A percentile compares a stretch with the other conserved stretches of the same genome.
Conservation (phyloP, 2,797 vertebrate species). For the Iguana delicatissima region DNA sequence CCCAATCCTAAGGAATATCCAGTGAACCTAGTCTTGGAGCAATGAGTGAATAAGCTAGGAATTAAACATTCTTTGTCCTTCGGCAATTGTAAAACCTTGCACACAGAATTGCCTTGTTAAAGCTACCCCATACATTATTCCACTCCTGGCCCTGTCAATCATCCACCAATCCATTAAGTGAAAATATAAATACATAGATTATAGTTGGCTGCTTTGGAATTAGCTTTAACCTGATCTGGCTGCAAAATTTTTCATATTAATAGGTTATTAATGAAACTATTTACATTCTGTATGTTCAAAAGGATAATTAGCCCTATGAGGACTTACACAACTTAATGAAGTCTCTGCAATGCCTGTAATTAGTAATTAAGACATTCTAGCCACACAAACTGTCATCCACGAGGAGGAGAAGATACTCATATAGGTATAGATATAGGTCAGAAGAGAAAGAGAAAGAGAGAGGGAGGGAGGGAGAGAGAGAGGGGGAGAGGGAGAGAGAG, state of each 20-base stretch:
- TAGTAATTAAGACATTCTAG: not conserved
- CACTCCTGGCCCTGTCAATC: not conserved
- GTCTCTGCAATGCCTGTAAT: slow-evolving; percentile 28
- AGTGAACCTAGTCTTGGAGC: not conserved
- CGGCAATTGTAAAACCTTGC: not conserved
- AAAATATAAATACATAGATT: not conserved
- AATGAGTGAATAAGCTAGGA: not conserved
- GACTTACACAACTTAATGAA: not conserved
- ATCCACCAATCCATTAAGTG: slow-evolving; percentile 19
- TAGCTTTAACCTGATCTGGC: slow-evolving; percentile 13
- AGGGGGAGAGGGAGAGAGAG: no score
- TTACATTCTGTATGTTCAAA: slow-evolving; percentile 33
- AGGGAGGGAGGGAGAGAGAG: no score
- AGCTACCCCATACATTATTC: not conserved
- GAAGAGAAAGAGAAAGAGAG: no score
- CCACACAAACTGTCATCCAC: no score
- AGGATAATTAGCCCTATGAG: slow-evolving; percentile 31
- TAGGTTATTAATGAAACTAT: slow-evolving; percentile 43
- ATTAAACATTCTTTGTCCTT: not conserved
- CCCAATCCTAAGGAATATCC: not conserved
- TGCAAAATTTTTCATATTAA: slow-evolving; percentile 36
- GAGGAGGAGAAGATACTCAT: no score
- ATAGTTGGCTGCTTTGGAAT: slow-evolving; percentile 10
- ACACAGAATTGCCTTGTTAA: not conserved
- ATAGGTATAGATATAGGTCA: no score